These are phyloP conservation scores for Notothenia rossii DNA, from an alignment of 2,113 vertebrate genomes.

Conservation along the genomic window DNA sequence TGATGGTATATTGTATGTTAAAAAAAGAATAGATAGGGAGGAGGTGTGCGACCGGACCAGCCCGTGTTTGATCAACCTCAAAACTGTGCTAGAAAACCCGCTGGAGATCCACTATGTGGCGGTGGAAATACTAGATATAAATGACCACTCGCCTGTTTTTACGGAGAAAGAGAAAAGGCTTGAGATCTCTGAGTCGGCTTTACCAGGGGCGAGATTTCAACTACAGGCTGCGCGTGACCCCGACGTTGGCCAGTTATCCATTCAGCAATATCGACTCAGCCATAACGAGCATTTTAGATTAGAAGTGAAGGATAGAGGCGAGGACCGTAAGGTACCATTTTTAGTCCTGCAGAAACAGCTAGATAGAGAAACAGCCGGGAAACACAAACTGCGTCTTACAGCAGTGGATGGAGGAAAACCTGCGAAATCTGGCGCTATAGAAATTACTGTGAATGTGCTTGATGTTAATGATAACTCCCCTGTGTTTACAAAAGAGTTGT, in stretches of 20 bases:
- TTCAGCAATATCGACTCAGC: no score
- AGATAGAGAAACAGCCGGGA: constrained; percentile 71
- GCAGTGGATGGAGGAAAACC: constrained; percentile 76
- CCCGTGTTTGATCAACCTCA: constrained; percentile 71
- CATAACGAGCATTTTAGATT: no score
- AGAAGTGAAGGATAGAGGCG: no score
- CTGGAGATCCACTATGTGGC: constrained; percentile 77
- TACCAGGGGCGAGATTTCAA: constrained; percentile 72
- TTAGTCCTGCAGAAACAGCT: constrained; percentile 61
- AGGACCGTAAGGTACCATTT: no score
- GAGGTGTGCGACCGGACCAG: constrained; percentile 56
- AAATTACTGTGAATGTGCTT: constrained; percentile 60
- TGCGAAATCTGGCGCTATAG: constrained; percentile 50
- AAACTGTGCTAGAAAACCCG: constrained; percentile 78
- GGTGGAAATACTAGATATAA: constrained; percentile 77
- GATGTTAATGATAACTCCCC: constrained; percentile 80
- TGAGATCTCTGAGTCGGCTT: constrained; percentile 68
- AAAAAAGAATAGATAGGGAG: constrained; percentile 74
- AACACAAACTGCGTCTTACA: constrained; percentile 58
- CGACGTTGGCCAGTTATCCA: no score
- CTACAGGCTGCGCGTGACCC: constrained; percentile 69
- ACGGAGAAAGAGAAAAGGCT: constrained; percentile 59
- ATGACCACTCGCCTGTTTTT: constrained; percentile 76
- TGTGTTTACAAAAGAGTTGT: constrained; percentile 62
- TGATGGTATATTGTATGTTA: constrained; percentile 78